A percentile compares a stretch with the other conserved stretches of the same genome.
Evolutionary conservation across 2,797 vertebrate genomes (phyloP).

Genomic region (Darevskia mixta): DNA sequence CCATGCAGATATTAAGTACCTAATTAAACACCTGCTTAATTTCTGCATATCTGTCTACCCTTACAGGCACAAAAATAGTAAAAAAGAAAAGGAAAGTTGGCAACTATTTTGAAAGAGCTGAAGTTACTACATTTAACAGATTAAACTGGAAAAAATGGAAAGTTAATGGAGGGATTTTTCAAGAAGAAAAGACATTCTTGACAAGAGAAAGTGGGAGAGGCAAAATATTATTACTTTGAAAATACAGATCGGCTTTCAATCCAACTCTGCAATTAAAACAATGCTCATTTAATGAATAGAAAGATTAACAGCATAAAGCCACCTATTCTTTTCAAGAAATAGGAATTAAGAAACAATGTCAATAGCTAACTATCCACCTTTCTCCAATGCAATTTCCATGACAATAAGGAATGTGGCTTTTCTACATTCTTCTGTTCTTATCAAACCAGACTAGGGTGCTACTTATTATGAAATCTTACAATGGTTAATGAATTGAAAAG

Average conservation of each 20-base stretch:
- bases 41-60: neutral
- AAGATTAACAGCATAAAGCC: neutral
- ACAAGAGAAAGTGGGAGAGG: neutral
- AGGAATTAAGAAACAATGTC: slow-evolving; percentile 32
- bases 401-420: slow-evolving; percentile 8
- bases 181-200: slow-evolving; percentile 21
- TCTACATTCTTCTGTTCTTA: slow-evolving; percentile 29
- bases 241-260: slow-evolving; percentile 23
- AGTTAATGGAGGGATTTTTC: neutral
- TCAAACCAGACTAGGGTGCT: neutral
- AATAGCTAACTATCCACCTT: slow-evolving; percentile 2
- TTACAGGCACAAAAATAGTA: neutral
- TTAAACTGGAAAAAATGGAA: neutral
- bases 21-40: neutral
- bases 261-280: slow-evolving; percentile 23
- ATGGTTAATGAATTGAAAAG: neutral
- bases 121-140: neutral
- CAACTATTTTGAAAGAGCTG: neutral
- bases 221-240: slow-evolving; percentile 3
- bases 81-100: neutral
- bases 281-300: neutral
- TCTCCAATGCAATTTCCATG: slow-evolving; percentile 19
- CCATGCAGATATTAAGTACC: neutral
- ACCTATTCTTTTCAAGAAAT: slow-evolving; percentile 9
- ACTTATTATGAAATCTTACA: slow-evolving; percentile 25